Evolutionary conservation across 1,140 invertebrate species (phyloP).

Genomic region (Aphelenchoides besseyi): DNA sequence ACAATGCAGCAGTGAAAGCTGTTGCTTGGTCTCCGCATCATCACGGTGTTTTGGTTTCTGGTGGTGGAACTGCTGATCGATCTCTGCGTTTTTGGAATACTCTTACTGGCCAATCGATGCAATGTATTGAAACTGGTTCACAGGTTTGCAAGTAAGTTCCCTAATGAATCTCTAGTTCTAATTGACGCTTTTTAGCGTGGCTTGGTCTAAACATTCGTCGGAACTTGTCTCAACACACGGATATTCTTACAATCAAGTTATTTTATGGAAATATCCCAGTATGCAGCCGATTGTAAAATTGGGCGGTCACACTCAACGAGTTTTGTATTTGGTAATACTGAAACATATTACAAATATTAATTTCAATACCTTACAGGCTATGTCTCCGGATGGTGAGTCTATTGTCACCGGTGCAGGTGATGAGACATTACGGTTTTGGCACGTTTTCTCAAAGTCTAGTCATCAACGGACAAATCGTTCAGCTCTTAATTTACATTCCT

Average conservation of each 20-base stretch:
- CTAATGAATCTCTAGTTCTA: slow-evolving; percentile 20
- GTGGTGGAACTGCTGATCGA: slow-evolving; percentile 93
- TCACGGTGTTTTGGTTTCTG: slow-evolving; percentile 91
- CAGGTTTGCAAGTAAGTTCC: slow-evolving; percentile 64
- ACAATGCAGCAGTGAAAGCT: slow-evolving; percentile 95
- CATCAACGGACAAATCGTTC: slow-evolving; percentile 34
- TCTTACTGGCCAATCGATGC: slow-evolving; percentile 95
- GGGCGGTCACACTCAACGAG: slow-evolving; percentile 93
- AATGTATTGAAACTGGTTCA: slow-evolving; percentile 96
- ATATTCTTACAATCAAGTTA: slow-evolving; percentile 95
- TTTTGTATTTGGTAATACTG: slow-evolving; percentile 76
- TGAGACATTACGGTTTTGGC: slow-evolving; percentile 77
- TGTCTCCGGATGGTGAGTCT: slow-evolving; percentile 97
- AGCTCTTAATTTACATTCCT: slow-evolving; percentile 36
- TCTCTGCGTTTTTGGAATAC: slow-evolving; percentile 99
- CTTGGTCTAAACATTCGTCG: slow-evolving; percentile 75
- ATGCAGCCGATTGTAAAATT: slow-evolving; percentile 94
- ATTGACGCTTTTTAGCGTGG: slow-evolving; percentile 83
- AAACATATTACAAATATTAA: slow-evolving; percentile 10
- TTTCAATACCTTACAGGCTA: slow-evolving; percentile 68
- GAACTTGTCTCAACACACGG: slow-evolving; percentile 85
- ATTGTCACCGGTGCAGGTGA: slow-evolving; percentile 99
- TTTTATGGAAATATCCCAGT: slow-evolving; percentile 92
- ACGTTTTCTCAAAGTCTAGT: slow-evolving; percentile 50
- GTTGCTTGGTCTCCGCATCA: slow-evolving; percentile 99